These are phyloP conservation scores for Conopomorpha cramerella DNA, from an alignment of 1,140 invertebrate species.

Conservation along the genomic window DNA sequence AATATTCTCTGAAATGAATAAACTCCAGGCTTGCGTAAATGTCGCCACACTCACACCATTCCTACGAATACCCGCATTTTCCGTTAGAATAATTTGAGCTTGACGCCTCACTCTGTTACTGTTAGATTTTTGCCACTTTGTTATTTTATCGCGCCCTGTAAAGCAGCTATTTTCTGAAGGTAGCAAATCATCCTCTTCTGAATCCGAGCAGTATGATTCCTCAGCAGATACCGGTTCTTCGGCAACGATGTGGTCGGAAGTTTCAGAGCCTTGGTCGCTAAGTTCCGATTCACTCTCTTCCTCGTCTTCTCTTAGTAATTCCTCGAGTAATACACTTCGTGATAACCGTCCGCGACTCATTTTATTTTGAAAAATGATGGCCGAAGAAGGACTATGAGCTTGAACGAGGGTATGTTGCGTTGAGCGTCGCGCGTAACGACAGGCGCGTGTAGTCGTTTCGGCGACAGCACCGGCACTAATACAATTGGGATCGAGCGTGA, in stretches of 20 bases:
- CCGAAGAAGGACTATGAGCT: too few species aligned
- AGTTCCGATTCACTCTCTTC: conserved; percentile 19
- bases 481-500: too few species aligned
- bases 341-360: conserved; percentile 13
- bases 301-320: conserved; percentile 16
- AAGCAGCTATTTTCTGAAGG: conserved; percentile 13
- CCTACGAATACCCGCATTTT: conserved; percentile 11
- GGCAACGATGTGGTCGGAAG: conserved; percentile 14
- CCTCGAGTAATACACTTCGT: conserved; percentile 13
- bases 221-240: conserved; percentile 11
- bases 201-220: conserved; percentile 14
- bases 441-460: too few species aligned
- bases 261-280: conserved; percentile 15
- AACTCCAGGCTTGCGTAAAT: conserved; percentile 14
- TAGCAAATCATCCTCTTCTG: conserved; percentile 11
- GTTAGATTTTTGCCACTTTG: conserved; percentile 16
- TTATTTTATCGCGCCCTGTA: conserved; percentile 14
- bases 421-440: too few species aligned
- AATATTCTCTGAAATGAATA: conserved; percentile 15
- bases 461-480: too few species aligned
- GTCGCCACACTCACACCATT: conserved; percentile 9
- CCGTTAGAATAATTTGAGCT: conserved; percentile 15
- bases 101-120: conserved; percentile 16
- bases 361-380: too few species aligned
- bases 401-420: too few species aligned